phyloP scores from a whole-genome alignment of 2,113 vertebrate species.

The Uropsilus gracilis region DNA sequence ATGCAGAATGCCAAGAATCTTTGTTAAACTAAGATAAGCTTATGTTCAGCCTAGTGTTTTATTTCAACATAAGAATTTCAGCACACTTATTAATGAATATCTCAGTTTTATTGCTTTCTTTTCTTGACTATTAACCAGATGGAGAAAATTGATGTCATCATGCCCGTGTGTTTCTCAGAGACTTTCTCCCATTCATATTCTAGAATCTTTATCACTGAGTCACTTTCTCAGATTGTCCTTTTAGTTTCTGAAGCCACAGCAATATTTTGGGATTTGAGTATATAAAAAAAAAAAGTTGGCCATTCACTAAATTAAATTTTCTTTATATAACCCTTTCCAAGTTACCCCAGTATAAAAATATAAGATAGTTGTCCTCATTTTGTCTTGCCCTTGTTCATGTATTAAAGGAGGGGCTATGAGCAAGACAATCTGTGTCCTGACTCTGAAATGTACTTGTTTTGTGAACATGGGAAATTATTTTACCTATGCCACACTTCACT shows the following conservation, averaged over 20 bases:
- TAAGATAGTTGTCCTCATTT: background rate
- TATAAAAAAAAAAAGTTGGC: background rate
- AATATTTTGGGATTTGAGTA: background rate
- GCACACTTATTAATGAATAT: constrained; percentile 29
- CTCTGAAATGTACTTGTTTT: background rate
- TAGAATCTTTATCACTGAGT: background rate
- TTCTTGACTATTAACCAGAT: background rate
- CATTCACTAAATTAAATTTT: background rate
- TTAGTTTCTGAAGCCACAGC: background rate
- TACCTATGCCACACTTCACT: background rate
- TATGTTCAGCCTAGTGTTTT: constrained; percentile 25
- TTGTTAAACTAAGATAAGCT: constrained; percentile 35
- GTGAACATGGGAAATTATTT: background rate
- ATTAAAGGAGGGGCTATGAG: background rate
- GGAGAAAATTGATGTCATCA: background rate
- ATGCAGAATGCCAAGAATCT: background rate
- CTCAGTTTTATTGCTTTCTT: background rate
- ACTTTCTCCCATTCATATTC: background rate
- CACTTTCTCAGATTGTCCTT: background rate
- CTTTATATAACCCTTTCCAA: background rate
- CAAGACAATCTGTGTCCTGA: background rate
- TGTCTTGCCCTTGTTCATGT: background rate
- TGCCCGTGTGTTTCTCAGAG: background rate
- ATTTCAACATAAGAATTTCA: constrained; percentile 43
- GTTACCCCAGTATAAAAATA: background rate